Conservation (phyloP, 2,888 invertebrate genomes). For the Marronus borbonicus region DNA sequence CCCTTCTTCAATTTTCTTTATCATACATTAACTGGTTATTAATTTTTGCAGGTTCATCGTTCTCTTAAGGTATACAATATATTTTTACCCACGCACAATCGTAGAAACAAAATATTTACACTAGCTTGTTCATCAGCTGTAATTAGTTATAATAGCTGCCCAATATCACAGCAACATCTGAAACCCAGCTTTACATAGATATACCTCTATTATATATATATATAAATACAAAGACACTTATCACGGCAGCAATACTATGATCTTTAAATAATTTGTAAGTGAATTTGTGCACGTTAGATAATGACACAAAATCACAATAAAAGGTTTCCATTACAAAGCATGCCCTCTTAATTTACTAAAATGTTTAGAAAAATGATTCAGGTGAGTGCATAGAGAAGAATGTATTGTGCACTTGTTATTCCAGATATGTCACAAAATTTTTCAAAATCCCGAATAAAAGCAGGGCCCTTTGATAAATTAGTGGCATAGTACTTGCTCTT, state of each 20-base stretch:
- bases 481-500: too few species aligned
- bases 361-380: too few species aligned
- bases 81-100: constrained; percentile 28
- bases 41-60: constrained; percentile 39
- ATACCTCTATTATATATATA: neutral
- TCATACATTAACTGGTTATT: constrained; percentile 22
- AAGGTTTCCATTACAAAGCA: constrained; percentile 1
- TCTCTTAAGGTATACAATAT: constrained; percentile 32
- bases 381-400: too few species aligned
- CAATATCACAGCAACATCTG: constrained; percentile 24
- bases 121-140: constrained; percentile 23
- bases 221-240: constrained; percentile 1
- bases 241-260: constrained; percentile 28
- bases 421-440: too few species aligned
- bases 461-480: too few species aligned
- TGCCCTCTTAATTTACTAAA: neutral
- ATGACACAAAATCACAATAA: constrained; percentile 7
- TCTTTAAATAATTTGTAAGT: neutral
- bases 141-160: constrained; percentile 37
- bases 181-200: constrained; percentile 30
- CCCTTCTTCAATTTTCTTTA: neutral
- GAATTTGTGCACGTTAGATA: constrained; percentile 10
- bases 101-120: constrained; percentile 35
- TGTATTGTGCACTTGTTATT: too few species aligned
- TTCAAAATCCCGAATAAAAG: too few species aligned